These are phyloP conservation scores for Drosophila asahinai DNA, from an alignment of 1,140 invertebrate species.

Conservation along the genomic window DNA sequence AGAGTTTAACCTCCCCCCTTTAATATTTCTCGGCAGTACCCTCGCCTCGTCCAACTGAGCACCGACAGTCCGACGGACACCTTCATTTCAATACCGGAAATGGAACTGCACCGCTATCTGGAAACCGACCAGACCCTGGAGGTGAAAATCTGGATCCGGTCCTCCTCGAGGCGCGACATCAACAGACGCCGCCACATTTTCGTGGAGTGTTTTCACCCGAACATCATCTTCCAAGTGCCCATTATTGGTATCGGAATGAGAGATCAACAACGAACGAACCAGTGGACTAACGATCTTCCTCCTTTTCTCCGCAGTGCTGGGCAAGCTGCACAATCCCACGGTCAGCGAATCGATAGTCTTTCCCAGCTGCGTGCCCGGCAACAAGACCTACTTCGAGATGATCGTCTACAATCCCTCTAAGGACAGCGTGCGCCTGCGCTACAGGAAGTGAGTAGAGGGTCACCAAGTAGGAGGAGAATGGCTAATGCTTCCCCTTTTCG, in stretches of 20 bases:
- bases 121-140: conserved; percentile 57
- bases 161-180: conserved; percentile 20
- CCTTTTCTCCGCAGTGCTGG: conserved; percentile 24
- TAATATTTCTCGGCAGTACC: conserved; percentile 41
- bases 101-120: conserved; percentile 48
- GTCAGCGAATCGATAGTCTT: conserved; percentile 47
- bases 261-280: too few relatives aligned
- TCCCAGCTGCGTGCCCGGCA: conserved; percentile 49
- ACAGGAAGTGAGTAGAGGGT: conserved; percentile 39
- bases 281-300: not conserved
- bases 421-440: conserved; percentile 32
- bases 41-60: conserved; percentile 44
- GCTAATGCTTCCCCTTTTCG: too few relatives aligned
- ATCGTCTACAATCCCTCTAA: conserved; percentile 65
- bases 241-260: conserved; percentile 51
- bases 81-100: conserved; percentile 9
- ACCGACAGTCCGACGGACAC: conserved; percentile 68
- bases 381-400: conserved; percentile 60
- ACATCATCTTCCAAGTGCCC: conserved; percentile 76
- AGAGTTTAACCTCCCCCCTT: not conserved
- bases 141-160: conserved; percentile 50
- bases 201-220: conserved; percentile 66
- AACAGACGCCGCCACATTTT: conserved; percentile 61
- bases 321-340: not conserved
- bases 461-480: not conserved